Evolutionary conservation across 1,140 invertebrate genomes (phyloP).

Genomic region (Leptinotarsa lineolata): DNA sequence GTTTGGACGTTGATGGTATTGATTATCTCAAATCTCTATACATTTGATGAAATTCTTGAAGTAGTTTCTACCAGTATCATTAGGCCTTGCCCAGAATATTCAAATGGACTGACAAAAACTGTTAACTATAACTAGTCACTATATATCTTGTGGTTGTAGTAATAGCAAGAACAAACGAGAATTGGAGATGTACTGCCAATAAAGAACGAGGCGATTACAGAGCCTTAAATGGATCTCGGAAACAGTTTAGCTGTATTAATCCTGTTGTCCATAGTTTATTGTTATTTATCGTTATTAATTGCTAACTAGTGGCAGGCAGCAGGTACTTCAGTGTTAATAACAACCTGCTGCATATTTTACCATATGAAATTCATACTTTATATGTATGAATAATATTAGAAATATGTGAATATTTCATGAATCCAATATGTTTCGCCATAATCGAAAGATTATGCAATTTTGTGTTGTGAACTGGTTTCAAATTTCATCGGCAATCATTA

Average conservation of each 20-base stretch:
- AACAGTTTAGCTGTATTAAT: constrained; percentile 10
- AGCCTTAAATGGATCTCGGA: neutral
- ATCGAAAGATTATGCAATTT: neutral
- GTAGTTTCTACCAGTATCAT: neutral
- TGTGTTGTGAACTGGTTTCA: neutral
- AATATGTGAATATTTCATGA: constrained; percentile 1
- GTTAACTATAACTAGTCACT: neutral
- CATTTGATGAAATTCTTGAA: neutral
- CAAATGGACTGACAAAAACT: constrained; percentile 1
- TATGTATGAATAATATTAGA: neutral
- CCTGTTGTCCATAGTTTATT: neutral
- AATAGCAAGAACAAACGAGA: neutral
- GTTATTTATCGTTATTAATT: constrained; percentile 22
- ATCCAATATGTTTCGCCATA: neutral
- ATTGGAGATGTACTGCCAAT: constrained; percentile 4
- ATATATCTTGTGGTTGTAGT: neutral
- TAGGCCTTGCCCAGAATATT: constrained; percentile 1
- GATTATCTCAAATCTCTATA: constrained; percentile 1
- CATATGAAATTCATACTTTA: constrained; percentile 11
- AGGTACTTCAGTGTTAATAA: constrained; percentile 23
- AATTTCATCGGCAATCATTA: no score
- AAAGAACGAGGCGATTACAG: constrained; percentile 1
- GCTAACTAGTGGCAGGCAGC: constrained; percentile 17
- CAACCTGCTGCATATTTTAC: constrained; percentile 29
- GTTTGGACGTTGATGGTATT: neutral